These are phyloP conservation scores for Phallusia fumigata DNA, from an alignment of 23 tunicate species.

Conservation along the genomic window DNA sequence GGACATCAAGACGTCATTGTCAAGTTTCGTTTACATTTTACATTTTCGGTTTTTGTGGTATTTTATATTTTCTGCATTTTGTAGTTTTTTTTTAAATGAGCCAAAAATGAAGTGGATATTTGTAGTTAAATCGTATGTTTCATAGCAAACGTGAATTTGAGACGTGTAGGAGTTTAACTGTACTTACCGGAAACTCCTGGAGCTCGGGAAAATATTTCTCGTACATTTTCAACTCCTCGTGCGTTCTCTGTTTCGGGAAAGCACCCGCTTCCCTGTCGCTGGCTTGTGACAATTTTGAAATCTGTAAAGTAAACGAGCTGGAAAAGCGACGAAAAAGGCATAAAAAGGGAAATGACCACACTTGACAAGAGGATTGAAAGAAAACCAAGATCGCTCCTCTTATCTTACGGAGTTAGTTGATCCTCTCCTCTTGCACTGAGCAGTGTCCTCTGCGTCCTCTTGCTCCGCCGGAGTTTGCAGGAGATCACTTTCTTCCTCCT, in stretches of 20 bases:
- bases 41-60: no score
- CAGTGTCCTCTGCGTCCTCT: slow-evolving; percentile 7
- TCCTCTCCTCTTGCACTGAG: neutral
- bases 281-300: neutral
- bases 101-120: no score
- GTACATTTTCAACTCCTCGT: slow-evolving; percentile 68
- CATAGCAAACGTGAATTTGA: no score
- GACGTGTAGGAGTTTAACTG: no score
- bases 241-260: neutral
- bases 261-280: neutral
- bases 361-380: neutral
- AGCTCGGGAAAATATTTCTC: slow-evolving; percentile 81
- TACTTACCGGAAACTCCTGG: slow-evolving; percentile 27
- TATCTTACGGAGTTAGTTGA: neutral
- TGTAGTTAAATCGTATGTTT: no score
- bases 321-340: neutral
- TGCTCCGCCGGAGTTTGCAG: neutral
- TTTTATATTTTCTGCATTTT: no score
- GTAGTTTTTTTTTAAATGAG: no score
- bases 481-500: neutral
- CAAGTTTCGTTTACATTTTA: no score
- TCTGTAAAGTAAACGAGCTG: neutral
- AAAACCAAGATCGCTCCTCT: neutral
- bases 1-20: no score
- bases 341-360: no score